Conservation (phyloP, 2,888 invertebrate species). For the Drosophila histrio region DNA sequence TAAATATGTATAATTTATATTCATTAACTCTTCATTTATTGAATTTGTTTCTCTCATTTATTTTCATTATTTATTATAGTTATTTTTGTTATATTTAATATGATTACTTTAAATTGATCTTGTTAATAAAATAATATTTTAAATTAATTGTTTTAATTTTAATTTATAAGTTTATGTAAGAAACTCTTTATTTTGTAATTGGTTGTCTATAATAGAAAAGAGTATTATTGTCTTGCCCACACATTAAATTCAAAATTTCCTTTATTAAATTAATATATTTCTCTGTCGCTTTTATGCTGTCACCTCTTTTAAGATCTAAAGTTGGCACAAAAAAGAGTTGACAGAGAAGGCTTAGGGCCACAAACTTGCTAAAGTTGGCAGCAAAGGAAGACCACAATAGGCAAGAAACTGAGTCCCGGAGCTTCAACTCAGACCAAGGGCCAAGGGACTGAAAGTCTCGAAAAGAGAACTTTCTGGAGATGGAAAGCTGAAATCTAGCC, state of each 20-base stretch:
- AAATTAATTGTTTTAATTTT: no score
- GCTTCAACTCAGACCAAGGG: conserved; percentile 14
- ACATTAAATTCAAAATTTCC: conserved; percentile 18
- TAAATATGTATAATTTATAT: no score
- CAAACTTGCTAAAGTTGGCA: conserved; percentile 17
- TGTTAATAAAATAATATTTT: no score
- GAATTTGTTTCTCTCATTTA: no score
- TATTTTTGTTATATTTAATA: no score
- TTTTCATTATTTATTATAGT: no score
- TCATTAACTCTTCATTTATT: no score
- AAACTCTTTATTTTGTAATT: no score
- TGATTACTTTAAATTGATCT: no score
- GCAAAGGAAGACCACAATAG: conserved; percentile 17
- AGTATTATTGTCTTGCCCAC: no score
- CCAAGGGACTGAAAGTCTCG: neutral
- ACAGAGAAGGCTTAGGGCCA: conserved; percentile 10
- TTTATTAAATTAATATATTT: conserved; percentile 31
- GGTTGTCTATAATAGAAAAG: no score
- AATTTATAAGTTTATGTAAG: no score
- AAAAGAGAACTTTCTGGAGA: conserved; percentile 20
- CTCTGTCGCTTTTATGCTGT: neutral
- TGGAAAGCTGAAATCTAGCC: conserved; percentile 17
- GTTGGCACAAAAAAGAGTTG: conserved; percentile 28
- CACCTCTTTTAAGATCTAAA: conserved; percentile 28
- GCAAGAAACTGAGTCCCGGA: conserved; percentile 2